These are phyloP conservation scores for Bombus vancouverensis DNA, from an alignment of 1,140 invertebrate genomes.

Conservation along the genomic window DNA sequence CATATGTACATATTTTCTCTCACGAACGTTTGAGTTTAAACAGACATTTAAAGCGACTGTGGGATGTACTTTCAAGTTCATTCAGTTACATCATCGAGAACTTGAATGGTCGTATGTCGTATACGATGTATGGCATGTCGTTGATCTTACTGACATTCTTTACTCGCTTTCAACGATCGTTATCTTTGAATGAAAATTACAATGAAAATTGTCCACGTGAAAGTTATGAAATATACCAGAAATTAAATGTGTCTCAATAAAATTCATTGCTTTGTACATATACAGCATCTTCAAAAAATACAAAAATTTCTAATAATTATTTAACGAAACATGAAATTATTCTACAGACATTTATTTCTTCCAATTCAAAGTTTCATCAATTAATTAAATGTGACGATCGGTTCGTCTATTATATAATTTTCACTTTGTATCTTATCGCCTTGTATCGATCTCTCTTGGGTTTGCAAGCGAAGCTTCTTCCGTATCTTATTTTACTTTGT, in stretches of 20 bases:
- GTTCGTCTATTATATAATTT: background rate
- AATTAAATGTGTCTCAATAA: background rate
- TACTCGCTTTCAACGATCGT: background rate
- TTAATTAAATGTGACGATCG: background rate
- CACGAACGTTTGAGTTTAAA: background rate
- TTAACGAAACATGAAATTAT: too few species aligned
- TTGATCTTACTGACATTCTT: background rate
- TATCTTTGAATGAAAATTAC: background rate
- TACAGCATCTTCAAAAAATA: too few species aligned
- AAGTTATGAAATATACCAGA: background rate
- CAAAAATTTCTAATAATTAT: too few species aligned
- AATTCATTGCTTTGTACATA: too few species aligned
- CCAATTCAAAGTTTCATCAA: background rate
- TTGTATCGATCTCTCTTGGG: background rate
- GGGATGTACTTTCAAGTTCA: conserved; percentile 11
- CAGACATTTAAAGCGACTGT: background rate
- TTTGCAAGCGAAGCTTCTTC: background rate
- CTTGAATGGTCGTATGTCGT: background rate
- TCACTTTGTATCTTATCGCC: background rate
- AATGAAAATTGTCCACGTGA: background rate
- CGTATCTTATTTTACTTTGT: background rate
- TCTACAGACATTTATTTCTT: background rate
- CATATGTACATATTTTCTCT: background rate
- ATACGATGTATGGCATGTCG: background rate
- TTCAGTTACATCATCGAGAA: background rate